Evolutionary conservation across 2,797 vertebrate genomes (phyloP).

Genomic region (Apogon hyalosoma): DNA sequence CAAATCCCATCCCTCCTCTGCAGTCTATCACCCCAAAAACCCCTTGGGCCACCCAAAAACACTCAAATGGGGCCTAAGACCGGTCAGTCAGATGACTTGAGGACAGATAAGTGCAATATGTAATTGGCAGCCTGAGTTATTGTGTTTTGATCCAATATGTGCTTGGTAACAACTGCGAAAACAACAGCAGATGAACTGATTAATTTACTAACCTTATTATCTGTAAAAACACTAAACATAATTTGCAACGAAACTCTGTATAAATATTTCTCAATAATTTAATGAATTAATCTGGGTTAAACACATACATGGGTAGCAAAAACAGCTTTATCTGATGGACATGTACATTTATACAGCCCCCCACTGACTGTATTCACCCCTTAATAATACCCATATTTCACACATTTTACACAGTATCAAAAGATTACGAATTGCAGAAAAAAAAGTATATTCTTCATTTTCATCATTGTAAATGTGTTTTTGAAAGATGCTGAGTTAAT

Average conservation of each 20-base stretch:
- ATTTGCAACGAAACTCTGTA: background rate
- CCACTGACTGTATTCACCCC: too few species aligned
- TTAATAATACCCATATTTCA: too few species aligned
- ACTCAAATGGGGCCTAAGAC: background rate
- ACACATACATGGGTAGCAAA: background rate
- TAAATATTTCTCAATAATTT: conserved; percentile 7
- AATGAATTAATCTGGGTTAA: conserved; percentile 17
- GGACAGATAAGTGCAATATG: conserved; percentile 12
- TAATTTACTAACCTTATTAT: conserved; percentile 22
- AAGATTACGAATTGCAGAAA: too few species aligned
- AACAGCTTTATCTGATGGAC: conserved; percentile 9
- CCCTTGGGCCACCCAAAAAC: conserved; percentile 10
- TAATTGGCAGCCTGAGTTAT: conserved; percentile 2
- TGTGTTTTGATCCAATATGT: conserved; percentile 2
- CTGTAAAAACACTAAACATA: conserved; percentile 11
- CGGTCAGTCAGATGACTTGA: conserved; percentile 11
- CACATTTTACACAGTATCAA: too few species aligned
- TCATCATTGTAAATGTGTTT: too few species aligned
- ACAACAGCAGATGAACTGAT: background rate
- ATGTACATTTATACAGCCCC: background rate
- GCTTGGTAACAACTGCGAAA: conserved; percentile 6
- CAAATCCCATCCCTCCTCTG: conserved; percentile 16
- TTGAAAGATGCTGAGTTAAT: too few species aligned
- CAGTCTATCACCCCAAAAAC: conserved; percentile 9
- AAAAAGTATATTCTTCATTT: too few species aligned